Evolutionary conservation across 2,888 invertebrate genomes (phyloP).

Genomic region (Platycheirus albimanus): DNA sequence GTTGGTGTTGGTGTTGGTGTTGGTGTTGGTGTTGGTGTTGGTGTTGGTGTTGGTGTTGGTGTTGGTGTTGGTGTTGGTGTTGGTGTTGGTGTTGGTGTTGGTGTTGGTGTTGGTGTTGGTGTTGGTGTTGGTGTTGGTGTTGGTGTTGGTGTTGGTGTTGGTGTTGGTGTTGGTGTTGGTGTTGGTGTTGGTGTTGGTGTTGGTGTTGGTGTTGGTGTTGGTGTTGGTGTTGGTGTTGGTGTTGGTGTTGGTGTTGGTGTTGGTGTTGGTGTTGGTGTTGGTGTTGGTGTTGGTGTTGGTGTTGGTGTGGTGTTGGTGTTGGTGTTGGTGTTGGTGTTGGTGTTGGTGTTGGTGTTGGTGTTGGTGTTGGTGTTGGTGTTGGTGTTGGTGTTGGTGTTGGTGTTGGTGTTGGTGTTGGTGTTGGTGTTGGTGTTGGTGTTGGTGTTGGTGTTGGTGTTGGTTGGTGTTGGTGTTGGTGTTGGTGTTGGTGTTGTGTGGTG

Average conservation of each 20-base stretch:
- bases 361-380: conserved; percentile 6
- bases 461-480: background rate
- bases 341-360: conserved; percentile 9
- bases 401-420: conserved; percentile 5
- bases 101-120: conserved; percentile 10
- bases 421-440: conserved; percentile 7
- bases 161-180: conserved; percentile 10
- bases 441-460: conserved; percentile 10
- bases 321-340: conserved; percentile 10
- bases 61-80: conserved; percentile 10
- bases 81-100: conserved; percentile 10
- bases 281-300: conserved; percentile 2
- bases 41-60: conserved; percentile 10
- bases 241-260: conserved; percentile 10
- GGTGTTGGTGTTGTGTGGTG: background rate
- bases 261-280: conserved; percentile 10
- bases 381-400: conserved; percentile 5
- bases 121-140: conserved; percentile 10
- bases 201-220: conserved; percentile 10
- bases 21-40: conserved; percentile 10
- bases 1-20: background rate
- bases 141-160: conserved; percentile 10
- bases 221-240: conserved; percentile 10
- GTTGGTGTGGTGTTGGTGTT: conserved; percentile 1
- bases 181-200: conserved; percentile 10